phyloP scores from a whole-genome alignment of 2,888 invertebrate genomes.

The Kryphioiulus occultus region DNA sequence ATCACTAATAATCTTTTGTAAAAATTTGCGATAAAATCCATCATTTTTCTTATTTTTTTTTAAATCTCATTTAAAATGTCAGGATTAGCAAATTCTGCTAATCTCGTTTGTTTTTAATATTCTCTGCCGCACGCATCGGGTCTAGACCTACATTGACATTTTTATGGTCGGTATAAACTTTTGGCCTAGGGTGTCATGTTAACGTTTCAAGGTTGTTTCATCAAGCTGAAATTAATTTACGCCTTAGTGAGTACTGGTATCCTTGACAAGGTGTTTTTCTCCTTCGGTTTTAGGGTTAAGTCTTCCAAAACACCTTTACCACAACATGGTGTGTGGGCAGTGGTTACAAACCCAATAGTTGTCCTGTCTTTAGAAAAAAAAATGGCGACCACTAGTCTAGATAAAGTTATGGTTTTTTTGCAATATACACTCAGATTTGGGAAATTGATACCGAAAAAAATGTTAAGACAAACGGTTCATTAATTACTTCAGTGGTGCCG shows the following conservation, averaged over 20 bases:
- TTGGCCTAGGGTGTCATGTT: slow-evolving; percentile 39
- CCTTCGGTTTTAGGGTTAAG: slow-evolving; percentile 25
- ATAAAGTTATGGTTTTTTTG: neutral
- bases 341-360: neutral
- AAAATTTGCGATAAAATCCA: no score
- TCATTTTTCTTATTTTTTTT: no score
- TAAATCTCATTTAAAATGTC: no score
- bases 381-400: neutral
- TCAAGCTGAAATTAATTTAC: slow-evolving; percentile 14
- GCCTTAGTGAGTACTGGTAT: slow-evolving; percentile 14
- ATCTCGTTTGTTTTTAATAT: neutral
- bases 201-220: slow-evolving; percentile 31
- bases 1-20: no score
- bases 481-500: neutral
- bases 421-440: neutral
- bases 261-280: slow-evolving; percentile 21
- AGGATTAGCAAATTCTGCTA: neutral
- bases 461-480: neutral
- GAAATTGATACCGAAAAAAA: neutral
- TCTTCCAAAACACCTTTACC: slow-evolving; percentile 36
- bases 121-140: neutral
- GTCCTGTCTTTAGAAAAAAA: neutral
- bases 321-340: neutral
- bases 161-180: slow-evolving; percentile 4
- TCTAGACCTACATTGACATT: slow-evolving; percentile 39